Evolutionary conservation across 2,797 vertebrate species (phyloP).

Genomic region (Otus scops): DNA sequence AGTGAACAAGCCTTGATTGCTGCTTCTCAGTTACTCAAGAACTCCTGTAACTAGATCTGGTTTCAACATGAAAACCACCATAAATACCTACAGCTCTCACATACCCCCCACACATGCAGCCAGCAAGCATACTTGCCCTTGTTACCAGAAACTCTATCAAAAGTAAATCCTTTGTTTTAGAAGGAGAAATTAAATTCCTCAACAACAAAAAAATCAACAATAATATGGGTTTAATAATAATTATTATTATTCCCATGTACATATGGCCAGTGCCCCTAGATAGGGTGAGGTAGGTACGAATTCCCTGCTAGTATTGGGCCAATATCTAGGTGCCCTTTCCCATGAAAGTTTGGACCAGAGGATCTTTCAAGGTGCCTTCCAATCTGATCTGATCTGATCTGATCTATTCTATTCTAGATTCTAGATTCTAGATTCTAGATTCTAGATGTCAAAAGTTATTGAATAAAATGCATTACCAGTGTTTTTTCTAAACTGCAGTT

Average conservation of each 20-base stretch:
- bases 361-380: background rate
- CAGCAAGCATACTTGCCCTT: background rate
- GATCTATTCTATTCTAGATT: too few relatives aligned
- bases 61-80: background rate
- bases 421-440: background rate
- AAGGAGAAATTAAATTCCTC: background rate
- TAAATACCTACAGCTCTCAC: background rate
- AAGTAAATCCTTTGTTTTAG: background rate
- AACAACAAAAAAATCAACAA: fast-evolving
- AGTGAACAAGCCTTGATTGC: background rate
- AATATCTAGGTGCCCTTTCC: background rate
- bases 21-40: background rate
- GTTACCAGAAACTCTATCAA: background rate
- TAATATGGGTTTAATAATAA: background rate
- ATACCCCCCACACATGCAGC: background rate
- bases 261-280: background rate
- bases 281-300: background rate
- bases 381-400: background rate
- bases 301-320: background rate
- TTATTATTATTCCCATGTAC: background rate
- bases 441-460: background rate
- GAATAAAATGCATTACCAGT: background rate
- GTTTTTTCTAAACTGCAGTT: background rate
- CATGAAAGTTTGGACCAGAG: background rate
- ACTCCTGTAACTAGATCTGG: background rate